These are phyloP conservation scores for Metacarcinus magister DNA, from an alignment of 2,888 invertebrate genomes.

Conservation along the genomic window DNA sequence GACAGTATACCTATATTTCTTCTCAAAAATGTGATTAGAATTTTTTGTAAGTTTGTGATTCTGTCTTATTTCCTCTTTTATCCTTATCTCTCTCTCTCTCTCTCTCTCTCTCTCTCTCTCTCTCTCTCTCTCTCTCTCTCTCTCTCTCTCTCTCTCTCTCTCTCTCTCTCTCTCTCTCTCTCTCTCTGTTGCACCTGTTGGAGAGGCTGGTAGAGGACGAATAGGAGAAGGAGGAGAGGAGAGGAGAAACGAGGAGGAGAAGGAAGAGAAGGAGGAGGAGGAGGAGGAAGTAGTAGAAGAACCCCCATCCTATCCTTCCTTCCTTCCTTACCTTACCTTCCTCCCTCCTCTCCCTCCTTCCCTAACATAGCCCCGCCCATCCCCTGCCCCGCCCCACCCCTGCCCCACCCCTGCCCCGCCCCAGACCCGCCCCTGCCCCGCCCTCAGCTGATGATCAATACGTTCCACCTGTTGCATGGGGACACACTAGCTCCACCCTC, in stretches of 20 bases:
- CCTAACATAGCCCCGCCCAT: background rate
- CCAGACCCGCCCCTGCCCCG: background rate
- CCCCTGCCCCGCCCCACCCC: background rate
- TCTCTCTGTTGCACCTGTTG: background rate
- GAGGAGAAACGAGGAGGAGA: background rate
- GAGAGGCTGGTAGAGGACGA: background rate
- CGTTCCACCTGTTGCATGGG: no score
- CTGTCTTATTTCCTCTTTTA: background rate
- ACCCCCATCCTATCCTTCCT: background rate
- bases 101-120: conserved; percentile 50
- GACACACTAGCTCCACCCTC: background rate
- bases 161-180: background rate
- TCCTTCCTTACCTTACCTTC: background rate
- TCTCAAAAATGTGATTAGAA: no score
- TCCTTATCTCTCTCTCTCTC: background rate
- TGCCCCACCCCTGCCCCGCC: background rate
- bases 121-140: conserved; percentile 31
- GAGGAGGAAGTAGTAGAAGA: background rate
- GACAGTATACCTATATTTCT: no score
- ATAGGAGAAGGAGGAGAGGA: background rate
- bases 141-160: conserved; percentile 5
- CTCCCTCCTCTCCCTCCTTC: background rate
- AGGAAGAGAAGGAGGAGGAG: background rate
- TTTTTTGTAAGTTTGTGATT: background rate
- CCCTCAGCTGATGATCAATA: no score